Percentiles rank a stretch among this genome's conserved stretches.
Conservation (phyloP, 2,888 invertebrate genomes). For the Hydrotaea diabolus region DNA sequence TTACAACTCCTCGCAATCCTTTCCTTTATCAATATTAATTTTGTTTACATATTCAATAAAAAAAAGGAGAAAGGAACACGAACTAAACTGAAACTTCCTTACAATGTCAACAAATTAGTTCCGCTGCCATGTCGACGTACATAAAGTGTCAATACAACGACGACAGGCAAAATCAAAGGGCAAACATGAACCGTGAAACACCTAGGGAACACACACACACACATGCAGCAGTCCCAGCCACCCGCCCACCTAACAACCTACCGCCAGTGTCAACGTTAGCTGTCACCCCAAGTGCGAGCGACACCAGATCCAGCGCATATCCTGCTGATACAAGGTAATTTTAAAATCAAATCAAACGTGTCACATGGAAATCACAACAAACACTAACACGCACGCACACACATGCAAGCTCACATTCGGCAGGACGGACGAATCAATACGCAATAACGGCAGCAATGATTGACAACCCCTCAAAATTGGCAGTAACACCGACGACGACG, state of each 20-base stretch:
- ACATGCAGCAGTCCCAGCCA: neutral
- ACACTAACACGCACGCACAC: conserved; percentile 42
- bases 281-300: conserved; percentile 20
- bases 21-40: conserved; percentile 22
- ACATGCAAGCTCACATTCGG: neutral
- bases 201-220: conserved; percentile 16
- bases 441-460: conserved; percentile 32
- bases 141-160: conserved; percentile 51
- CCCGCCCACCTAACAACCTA: no score
- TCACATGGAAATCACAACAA: conserved; percentile 66
- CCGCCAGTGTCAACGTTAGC: neutral
- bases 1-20: neutral
- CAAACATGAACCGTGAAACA: conserved; percentile 25
- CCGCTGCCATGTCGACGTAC: conserved; percentile 43
- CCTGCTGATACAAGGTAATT: conserved; percentile 75
- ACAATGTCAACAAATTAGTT: conserved; percentile 64
- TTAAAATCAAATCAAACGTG: conserved; percentile 78
- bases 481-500: conserved; percentile 43
- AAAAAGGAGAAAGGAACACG: neutral
- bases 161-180: conserved; percentile 21
- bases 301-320: conserved; percentile 12
- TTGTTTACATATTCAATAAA: conserved; percentile 37
- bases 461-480: conserved; percentile 61
- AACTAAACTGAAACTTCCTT: conserved; percentile 25
- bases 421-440: conserved; percentile 13